Evolutionary conservation across 1,140 invertebrate species (phyloP).

Genomic region (Sesamia nonagrioides): DNA sequence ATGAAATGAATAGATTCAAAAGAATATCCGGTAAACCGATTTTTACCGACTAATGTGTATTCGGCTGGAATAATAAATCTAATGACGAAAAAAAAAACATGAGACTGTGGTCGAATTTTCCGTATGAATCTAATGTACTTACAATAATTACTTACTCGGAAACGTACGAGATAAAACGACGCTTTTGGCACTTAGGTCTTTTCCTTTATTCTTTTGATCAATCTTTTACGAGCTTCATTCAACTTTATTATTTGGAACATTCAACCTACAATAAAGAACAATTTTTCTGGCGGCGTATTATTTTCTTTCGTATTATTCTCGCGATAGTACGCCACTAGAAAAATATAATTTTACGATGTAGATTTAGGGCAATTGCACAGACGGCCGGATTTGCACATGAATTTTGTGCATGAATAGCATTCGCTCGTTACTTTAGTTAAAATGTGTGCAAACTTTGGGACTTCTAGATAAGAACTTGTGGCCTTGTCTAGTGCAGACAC

Average conservation of each 20-base stretch:
- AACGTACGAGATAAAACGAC: slow-evolving; percentile 64
- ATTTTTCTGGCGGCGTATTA: slow-evolving; percentile 20
- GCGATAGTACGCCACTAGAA: slow-evolving; percentile 4
- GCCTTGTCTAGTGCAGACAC: neutral
- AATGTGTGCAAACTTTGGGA: neutral
- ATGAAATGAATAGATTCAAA: neutral
- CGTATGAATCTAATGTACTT: slow-evolving; percentile 55
- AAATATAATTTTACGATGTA: slow-evolving; percentile 1
- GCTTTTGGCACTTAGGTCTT: slow-evolving; percentile 79
- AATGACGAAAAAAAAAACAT: slow-evolving; percentile 19
- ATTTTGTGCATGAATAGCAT: neutral
- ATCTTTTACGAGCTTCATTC: slow-evolving; percentile 42
- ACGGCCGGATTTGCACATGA: neutral
- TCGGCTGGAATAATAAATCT: slow-evolving; percentile 14
- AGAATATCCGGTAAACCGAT: neutral
- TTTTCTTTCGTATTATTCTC: slow-evolving; percentile 6
- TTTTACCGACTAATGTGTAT: neutral
- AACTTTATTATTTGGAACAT: slow-evolving; percentile 40
- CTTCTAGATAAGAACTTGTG: neutral
- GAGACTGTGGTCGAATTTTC: slow-evolving; percentile 38
- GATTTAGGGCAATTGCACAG: slow-evolving; percentile 12
- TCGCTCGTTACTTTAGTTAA: neutral
- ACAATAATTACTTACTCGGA: slow-evolving; percentile 61
- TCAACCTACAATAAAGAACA: slow-evolving; percentile 10
- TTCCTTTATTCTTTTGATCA: slow-evolving; percentile 52